Conservation (phyloP, 1,140 invertebrate genomes). For the Cheumatopsyche charites region DNA sequence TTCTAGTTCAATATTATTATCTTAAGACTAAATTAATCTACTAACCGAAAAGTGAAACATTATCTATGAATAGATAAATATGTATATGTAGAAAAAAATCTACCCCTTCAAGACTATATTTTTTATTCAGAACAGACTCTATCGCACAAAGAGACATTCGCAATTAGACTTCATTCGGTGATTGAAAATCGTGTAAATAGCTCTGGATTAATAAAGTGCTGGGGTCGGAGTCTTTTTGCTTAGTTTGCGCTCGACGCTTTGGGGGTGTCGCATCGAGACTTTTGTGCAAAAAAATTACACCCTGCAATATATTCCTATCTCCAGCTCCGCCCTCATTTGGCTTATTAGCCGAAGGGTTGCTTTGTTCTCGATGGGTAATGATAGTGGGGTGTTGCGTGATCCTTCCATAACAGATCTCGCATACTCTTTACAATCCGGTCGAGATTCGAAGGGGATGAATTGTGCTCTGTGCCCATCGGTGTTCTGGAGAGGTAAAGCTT, state of each 20-base stretch:
- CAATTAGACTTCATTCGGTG: not conserved
- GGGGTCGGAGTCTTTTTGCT: conserved; percentile 11
- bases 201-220: not conserved
- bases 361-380: conserved; percentile 24
- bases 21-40: too few relatives aligned
- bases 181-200: too few relatives aligned
- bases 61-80: too few relatives aligned
- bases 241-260: conserved; percentile 20
- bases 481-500: too few relatives aligned
- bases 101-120: too few relatives aligned
- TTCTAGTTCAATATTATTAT: too few relatives aligned
- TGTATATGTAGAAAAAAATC: too few relatives aligned
- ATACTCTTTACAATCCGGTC: not conserved
- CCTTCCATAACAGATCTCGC: not conserved
- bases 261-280: not conserved
- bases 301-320: too few relatives aligned
- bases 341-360: conserved; percentile 24
- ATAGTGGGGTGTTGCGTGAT: not conserved
- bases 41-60: too few relatives aligned
- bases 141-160: too few relatives aligned
- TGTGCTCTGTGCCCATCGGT: not conserved
- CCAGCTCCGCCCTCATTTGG: not conserved
- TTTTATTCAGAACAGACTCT: too few relatives aligned
- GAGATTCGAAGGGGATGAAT: not conserved
- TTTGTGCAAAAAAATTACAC: not conserved